Evolutionary conservation across 2,797 vertebrate species (phyloP).

Genomic region (Leuciscus waleckii): DNA sequence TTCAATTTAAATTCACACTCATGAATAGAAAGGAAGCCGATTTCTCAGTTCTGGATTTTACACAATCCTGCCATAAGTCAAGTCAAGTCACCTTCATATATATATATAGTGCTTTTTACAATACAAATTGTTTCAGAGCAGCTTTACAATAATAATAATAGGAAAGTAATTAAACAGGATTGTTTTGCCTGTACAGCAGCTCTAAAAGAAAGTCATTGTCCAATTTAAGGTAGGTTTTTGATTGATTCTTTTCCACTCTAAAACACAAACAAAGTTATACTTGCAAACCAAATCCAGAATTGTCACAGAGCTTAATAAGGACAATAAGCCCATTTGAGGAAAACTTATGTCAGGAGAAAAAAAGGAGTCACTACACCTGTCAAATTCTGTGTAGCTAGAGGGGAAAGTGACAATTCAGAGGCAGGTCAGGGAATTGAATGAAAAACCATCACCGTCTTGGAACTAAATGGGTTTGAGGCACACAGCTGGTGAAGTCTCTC

Average conservation of each 20-base stretch:
- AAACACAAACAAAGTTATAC: not conserved
- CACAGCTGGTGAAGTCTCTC: constrained; percentile 57
- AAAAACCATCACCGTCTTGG: constrained; percentile 52
- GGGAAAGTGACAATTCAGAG: constrained; percentile 48
- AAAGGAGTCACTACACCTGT: constrained; percentile 46
- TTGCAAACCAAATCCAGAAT: not conserved
- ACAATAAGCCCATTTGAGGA: not conserved
- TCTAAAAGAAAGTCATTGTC: too few species aligned
- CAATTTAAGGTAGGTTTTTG: too few species aligned
- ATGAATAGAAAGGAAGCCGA: not conserved
- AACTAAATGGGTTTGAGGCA: constrained; percentile 60
- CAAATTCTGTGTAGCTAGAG: constrained; percentile 53
- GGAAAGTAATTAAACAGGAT: too few species aligned
- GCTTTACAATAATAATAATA: too few species aligned
- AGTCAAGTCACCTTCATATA: not conserved
- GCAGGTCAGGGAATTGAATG: constrained; percentile 38
- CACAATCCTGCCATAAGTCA: not conserved
- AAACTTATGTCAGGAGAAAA: constrained; percentile 37
- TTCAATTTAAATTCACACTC: not conserved
- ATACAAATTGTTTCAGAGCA: too few species aligned
- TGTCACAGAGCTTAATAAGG: not conserved
- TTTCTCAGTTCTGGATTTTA: not conserved
- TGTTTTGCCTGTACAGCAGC: too few species aligned
- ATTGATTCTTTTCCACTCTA: too few species aligned
- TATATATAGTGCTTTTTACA: too few species aligned